phyloP scores from a whole-genome alignment of 1,140 invertebrate genomes.

The Achatina immaculata region DNA sequence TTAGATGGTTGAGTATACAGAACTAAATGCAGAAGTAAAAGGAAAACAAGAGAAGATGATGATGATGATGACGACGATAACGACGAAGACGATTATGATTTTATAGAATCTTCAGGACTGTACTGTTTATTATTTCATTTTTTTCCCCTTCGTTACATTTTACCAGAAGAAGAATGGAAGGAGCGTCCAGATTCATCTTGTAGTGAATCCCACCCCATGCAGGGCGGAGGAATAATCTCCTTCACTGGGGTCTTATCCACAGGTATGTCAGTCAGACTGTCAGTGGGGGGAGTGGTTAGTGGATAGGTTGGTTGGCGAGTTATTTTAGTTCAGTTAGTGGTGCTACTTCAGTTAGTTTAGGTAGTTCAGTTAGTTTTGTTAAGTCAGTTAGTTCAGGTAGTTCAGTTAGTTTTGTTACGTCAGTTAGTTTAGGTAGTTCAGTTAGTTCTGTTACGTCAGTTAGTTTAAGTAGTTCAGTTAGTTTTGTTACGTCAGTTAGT shows the following conservation, averaged over 20 bases:
- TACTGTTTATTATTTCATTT: neutral
- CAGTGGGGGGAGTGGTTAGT: too few species aligned
- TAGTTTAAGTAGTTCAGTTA: too few species aligned
- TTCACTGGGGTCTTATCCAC: constrained; percentile 46
- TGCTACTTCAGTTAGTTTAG: too few species aligned
- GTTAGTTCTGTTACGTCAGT: too few species aligned
- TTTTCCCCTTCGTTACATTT: neutral
- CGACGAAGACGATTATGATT: neutral
- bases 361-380: too few species aligned
- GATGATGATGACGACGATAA: neutral
- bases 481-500: too few species aligned
- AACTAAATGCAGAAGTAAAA: neutral
- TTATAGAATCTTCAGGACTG: neutral
- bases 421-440: too few species aligned
- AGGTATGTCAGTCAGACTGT: neutral
- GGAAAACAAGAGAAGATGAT: neutral
- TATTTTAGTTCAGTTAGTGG: too few species aligned
- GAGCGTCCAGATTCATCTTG: constrained; percentile 55
- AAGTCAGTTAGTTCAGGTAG: too few species aligned
- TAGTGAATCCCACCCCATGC: constrained; percentile 52
- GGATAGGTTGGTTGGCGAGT: too few species aligned
- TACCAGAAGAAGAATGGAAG: constrained; percentile 46
- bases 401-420: too few species aligned
- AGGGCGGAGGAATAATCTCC: constrained; percentile 54
- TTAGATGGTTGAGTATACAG: too few species aligned